phyloP scores from a whole-genome alignment of 1,140 invertebrate genomes.

The Leptonema lineaticorne region DNA sequence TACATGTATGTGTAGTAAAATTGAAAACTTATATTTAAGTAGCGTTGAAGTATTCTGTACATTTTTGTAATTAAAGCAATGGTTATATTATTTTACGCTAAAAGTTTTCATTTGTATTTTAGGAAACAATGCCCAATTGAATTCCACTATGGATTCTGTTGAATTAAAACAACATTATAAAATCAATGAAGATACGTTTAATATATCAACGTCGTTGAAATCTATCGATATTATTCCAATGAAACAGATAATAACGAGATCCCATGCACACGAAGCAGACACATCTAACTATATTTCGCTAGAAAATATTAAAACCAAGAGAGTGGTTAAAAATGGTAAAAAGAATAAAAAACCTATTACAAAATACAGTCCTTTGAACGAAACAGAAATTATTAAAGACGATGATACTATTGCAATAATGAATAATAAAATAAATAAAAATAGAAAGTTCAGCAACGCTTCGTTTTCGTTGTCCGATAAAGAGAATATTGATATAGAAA shows the following conservation, averaged over 20 bases:
- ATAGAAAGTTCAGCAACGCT: neutral
- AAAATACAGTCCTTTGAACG: no score
- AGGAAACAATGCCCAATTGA: neutral
- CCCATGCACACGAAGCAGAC: neutral
- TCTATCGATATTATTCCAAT: neutral
- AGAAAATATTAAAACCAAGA: neutral
- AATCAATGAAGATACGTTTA: no score
- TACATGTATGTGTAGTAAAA: no score
- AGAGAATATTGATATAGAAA: neutral
- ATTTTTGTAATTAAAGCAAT: no score
- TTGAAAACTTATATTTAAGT: no score
- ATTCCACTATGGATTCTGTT: neutral
- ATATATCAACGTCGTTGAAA: neutral
- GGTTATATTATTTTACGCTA: no score
- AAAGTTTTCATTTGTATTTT: no score
- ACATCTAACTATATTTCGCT: neutral
- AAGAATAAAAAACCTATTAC: neutral
- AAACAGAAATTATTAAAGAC: neutral
- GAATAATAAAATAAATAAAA: neutral
- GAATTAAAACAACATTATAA: no score
- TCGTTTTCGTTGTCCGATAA: neutral
- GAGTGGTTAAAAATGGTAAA: neutral
- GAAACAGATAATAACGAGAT: neutral
- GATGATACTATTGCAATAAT: neutral
- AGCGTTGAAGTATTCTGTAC: no score